Evolutionary conservation across 2,113 vertebrate species (phyloP), one percentile per base, ranked within the genome.

Genomic region (Ctenomys sociabilis): DNA sequence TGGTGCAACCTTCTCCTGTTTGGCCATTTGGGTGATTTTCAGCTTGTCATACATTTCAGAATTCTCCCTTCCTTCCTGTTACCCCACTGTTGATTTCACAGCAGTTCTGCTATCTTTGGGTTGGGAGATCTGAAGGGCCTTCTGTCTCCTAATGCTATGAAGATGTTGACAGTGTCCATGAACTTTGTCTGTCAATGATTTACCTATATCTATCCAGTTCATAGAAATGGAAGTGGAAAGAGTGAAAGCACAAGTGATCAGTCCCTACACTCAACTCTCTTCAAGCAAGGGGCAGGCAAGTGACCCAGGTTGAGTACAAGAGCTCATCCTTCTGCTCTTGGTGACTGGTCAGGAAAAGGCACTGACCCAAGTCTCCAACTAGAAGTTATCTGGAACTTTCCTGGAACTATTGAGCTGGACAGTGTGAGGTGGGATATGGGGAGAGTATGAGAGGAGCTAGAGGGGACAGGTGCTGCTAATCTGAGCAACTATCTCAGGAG

Each of bases 11-110:
- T 9, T 77, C 40, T 68, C 32, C 43, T 21, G 9, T 85, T 91
- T 88, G 91, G 61, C 45, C 72, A 92, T 37, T 28, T 52, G 26
- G 21, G 10, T 6, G 35, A 28, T 80, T 78, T 57, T 43, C 64
- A 73, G 45, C 30, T 66, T 45, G 26, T 54, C 22, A 45, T 16
- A 52, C 2, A 64, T 96, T 97, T 94, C 96, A 73, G 89, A 95
- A 94, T 37, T 22, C 61, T 52, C 12, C 12, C 68, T 97, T 88
- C 82, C 95, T 95, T 95, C 91, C 95, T 91, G 59, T 95, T 97
- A 45, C 93, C 52, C 21, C 78, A 73, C 4, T 13, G 30, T 13
- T 19, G 37, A 88, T 83, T 93, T 90, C 83, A 78, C 5, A 35
- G 22, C 57, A 54, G 28, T 64, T 94, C 72, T 92, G 72, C 49